phyloP scores from a whole-genome alignment of 2,797 vertebrate genomes.

The Paguma larvata region DNA sequence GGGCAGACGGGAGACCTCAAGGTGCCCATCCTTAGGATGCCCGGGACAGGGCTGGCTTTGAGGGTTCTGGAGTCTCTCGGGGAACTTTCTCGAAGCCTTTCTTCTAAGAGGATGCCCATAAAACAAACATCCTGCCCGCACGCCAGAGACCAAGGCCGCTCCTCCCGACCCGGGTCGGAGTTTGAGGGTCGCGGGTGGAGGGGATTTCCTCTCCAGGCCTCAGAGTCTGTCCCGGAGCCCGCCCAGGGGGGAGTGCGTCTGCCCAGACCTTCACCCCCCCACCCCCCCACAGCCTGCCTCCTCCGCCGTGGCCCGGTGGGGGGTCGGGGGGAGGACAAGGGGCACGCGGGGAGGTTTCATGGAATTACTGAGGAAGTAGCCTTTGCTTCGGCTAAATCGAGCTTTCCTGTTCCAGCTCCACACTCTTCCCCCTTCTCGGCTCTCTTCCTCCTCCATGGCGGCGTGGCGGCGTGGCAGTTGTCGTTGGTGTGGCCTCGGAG shows the following conservation, averaged over 20 bases:
- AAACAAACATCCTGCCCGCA: neutral
- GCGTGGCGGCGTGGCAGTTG: neutral
- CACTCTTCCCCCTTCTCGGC: neutral
- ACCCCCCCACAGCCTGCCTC: rapidly evolving
- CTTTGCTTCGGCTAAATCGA: conserved; percentile 79
- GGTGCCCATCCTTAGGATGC: neutral
- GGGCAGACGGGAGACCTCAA: neutral
- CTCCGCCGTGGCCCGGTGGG: rapidly evolving
- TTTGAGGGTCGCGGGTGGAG: neutral
- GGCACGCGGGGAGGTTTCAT: conserved; percentile 63
- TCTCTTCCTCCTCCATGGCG: neutral
- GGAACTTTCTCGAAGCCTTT: neutral
- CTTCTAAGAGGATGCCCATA: neutral
- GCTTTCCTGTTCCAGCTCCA: conserved; percentile 84
- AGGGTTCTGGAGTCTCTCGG: neutral
- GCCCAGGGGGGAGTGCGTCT: neutral
- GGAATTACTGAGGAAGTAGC: conserved; percentile 79
- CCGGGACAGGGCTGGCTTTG: neutral
- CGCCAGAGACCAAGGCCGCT: neutral
- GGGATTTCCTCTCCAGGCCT: neutral
- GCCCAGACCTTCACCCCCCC: neutral
- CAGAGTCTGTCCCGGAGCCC: no score
- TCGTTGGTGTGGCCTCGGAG: neutral
- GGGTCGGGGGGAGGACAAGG: neutral
- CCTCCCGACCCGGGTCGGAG: no score